phyloP scores from a whole-genome alignment of 2,113 vertebrate genomes.

The Syrmaticus mikado region DNA sequence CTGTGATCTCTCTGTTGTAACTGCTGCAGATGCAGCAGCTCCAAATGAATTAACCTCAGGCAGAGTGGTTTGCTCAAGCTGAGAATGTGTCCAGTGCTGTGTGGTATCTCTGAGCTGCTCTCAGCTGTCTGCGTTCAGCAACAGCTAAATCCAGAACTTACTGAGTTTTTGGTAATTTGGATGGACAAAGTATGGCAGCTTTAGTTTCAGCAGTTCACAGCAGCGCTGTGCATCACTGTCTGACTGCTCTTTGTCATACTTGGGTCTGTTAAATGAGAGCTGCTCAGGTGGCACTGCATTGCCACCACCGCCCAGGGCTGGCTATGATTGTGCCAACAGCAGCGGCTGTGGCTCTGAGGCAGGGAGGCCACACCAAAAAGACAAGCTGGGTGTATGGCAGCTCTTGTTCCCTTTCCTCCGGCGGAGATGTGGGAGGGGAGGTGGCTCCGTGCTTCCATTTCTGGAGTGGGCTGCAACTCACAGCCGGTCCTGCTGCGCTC shows the following conservation, averaged over 20 bases:
- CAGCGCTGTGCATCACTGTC: neutral
- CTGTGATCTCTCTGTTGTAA: neutral
- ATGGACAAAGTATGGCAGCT: neutral
- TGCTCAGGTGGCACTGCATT: neutral
- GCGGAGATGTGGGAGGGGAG: neutral
- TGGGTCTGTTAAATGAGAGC: neutral
- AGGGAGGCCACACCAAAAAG: neutral
- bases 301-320: accelerated
- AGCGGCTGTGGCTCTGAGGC: neutral
- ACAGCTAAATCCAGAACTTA: neutral
- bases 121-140: neutral
- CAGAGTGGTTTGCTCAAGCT: neutral
- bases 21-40: neutral
- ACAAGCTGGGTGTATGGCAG: neutral
- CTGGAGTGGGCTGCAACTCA: neutral
- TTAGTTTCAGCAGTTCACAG: neutral
- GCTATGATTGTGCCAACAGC: neutral
- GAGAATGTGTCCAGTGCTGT: accelerated
- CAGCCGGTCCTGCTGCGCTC: neutral
- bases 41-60: neutral
- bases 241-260: accelerated
- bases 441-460: neutral
- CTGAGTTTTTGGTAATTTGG: neutral
- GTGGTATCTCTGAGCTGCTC: neutral
- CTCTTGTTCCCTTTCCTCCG: neutral